A percentile compares a stretch with the other conserved stretches of the same genome.
phyloP scores from a whole-genome alignment of 2,888 invertebrate genomes.

The Euzophera pinguis region DNA sequence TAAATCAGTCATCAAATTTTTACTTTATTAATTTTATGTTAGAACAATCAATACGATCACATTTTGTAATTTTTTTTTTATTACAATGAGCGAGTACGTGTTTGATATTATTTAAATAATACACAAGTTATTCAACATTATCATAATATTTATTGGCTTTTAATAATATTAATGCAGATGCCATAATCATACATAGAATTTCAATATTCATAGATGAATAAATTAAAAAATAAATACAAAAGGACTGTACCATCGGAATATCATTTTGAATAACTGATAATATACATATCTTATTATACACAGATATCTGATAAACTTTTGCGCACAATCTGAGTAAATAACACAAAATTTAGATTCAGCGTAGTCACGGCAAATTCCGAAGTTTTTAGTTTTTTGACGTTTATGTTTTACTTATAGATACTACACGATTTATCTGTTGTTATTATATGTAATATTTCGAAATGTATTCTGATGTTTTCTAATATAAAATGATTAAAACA shows the following conservation, averaged over 20 bases:
- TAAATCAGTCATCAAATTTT: too few species aligned
- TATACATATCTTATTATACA: conserved; percentile 60
- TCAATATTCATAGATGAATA: conserved; percentile 15
- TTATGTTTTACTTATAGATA: conserved; percentile 14
- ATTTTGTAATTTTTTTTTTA: not conserved
- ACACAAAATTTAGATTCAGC: conserved; percentile 33
- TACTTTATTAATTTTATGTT: too few species aligned
- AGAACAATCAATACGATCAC: not conserved
- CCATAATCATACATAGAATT: conserved; percentile 16
- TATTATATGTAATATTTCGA: conserved; percentile 63
- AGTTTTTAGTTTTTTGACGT: conserved; percentile 19
- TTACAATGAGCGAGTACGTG: not conserved
- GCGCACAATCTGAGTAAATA: conserved; percentile 49
- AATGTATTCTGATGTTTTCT: conserved; percentile 76
- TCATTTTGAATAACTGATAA: conserved; percentile 47
- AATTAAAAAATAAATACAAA: conserved; percentile 23
- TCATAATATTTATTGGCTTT: conserved; percentile 18
- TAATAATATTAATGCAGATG: conserved; percentile 15
- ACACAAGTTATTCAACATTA: conserved; percentile 18
- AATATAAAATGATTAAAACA: conserved; percentile 43
- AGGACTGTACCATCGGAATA: conserved; percentile 51
- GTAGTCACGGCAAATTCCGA: conserved; percentile 29
- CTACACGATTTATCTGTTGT: conserved; percentile 42
- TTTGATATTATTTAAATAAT: conserved; percentile 16
- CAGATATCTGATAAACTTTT: conserved; percentile 49